A percentile compares a stretch with the other conserved stretches of the same genome.
These are phyloP conservation scores for Sceliomorpha sp. DNA, from an alignment of 2,888 invertebrate genomes.

Conservation along the genomic window DNA sequence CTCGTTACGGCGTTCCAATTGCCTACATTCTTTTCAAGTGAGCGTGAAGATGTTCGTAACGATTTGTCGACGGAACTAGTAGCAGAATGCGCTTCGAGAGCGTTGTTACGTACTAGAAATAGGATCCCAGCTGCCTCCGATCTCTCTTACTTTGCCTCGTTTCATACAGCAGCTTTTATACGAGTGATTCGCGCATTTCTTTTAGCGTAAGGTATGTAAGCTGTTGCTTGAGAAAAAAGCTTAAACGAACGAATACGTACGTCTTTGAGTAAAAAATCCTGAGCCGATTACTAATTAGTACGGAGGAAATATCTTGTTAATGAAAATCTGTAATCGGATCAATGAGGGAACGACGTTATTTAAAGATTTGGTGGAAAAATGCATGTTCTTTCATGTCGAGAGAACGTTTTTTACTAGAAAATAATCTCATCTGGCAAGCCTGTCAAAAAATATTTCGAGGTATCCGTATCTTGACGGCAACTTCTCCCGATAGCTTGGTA, in stretches of 20 bases:
- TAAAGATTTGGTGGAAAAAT: too few species aligned
- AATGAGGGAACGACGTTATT: too few species aligned
- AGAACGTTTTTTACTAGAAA: too few species aligned
- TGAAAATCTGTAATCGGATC: too few species aligned
- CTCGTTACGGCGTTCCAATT: slow-evolving; percentile 52
- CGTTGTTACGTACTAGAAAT: slow-evolving; percentile 55
- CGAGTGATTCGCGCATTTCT: slow-evolving; percentile 36
- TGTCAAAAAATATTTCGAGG: slow-evolving; percentile 30
- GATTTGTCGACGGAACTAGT: slow-evolving; percentile 55
- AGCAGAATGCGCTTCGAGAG: slow-evolving; percentile 48
- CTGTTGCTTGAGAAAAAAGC: slow-evolving; percentile 17
- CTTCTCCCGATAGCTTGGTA: slow-evolving; percentile 34
- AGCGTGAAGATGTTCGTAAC: slow-evolving; percentile 55
- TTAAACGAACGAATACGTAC: slow-evolving; percentile 21
- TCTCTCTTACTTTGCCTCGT: slow-evolving; percentile 33
- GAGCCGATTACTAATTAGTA: too few species aligned
- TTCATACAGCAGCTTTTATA: slow-evolving; percentile 39
- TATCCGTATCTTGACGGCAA: slow-evolving; percentile 30
- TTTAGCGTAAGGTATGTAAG: slow-evolving; percentile 31
- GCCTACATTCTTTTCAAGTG: slow-evolving; percentile 54
- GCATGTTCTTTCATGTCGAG: too few species aligned
- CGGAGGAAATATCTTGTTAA: too few species aligned
- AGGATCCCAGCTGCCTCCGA: slow-evolving; percentile 53
- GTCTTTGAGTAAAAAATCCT: too few species aligned
- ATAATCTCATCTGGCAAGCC: too few species aligned